phyloP scores from a whole-genome alignment of 2,888 invertebrate genomes.

The Hecatera dysodea region DNA sequence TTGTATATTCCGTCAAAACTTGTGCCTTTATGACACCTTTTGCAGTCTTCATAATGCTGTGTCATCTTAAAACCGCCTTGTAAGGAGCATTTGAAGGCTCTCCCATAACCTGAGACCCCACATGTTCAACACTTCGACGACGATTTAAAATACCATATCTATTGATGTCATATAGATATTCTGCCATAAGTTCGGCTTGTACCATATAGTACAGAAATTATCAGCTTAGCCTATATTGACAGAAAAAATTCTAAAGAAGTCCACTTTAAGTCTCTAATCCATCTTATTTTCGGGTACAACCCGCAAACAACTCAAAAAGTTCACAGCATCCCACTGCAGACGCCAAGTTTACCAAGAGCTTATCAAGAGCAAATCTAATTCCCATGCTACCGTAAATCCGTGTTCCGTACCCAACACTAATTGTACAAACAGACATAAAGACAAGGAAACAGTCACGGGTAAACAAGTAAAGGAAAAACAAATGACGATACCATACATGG shows the following conservation, averaged over 20 bases:
- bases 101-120: too few relatives aligned
- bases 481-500: conserved; percentile 8
- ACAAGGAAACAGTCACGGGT: conserved; percentile 47
- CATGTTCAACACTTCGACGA: too few relatives aligned
- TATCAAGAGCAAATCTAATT: conserved; percentile 9
- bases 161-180: too few relatives aligned
- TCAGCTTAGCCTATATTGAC: background rate
- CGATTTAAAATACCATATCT: too few relatives aligned
- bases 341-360: background rate
- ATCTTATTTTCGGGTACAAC: background rate
- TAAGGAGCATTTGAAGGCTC: too few relatives aligned
- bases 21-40: too few relatives aligned
- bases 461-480: conserved; percentile 25
- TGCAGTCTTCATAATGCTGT: too few relatives aligned
- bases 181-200: too few relatives aligned
- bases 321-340: background rate
- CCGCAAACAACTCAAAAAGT: background rate
- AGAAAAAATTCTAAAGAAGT: background rate
- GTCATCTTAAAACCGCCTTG: too few relatives aligned
- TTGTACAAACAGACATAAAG: conserved; percentile 13
- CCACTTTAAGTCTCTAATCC: background rate
- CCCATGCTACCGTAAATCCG: conserved; percentile 9
- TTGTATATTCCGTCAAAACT: too few relatives aligned
- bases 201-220: background rate
- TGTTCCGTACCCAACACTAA: conserved; percentile 11